Conservation (phyloP, 2,113 vertebrate genomes). For the Sminthopsis crassicaudata region DNA sequence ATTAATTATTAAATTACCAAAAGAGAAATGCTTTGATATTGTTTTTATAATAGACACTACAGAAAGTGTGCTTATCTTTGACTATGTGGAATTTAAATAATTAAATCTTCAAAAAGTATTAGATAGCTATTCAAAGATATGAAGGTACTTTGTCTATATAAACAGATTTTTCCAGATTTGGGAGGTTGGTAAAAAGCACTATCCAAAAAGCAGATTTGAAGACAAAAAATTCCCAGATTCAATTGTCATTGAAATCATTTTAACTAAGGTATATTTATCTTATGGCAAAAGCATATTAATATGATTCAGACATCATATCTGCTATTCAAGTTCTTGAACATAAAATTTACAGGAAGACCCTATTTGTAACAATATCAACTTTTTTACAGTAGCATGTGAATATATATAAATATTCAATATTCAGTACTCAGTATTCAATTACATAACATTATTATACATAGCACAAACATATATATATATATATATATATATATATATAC, state of each 20-base stretch:
- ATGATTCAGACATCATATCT: not conserved
- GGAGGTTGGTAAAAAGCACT: conserved; percentile 13
- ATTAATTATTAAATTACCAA: not conserved
- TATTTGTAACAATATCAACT: conserved; percentile 34
- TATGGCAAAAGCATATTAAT: conserved; percentile 10
- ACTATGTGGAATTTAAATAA: not conserved
- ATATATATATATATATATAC: not conserved
- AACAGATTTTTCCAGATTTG: not conserved
- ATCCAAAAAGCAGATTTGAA: conserved; percentile 15
- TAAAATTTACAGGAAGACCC: not conserved
- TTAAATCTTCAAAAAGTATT: not conserved
- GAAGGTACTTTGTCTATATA: too few relatives aligned
- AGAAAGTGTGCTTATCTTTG: not conserved
- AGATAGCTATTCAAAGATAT: not conserved
- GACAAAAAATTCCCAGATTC: not conserved
- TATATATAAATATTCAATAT: not conserved
- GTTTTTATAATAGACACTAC: not conserved
- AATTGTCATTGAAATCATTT: conserved; percentile 36
- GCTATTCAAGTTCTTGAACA: conserved; percentile 16
- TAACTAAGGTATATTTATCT: conserved; percentile 24
- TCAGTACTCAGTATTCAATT: not conserved
- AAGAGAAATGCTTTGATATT: not conserved
- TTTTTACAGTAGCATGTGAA: conserved; percentile 19
- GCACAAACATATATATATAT: not conserved
- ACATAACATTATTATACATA: not conserved